Evolutionary conservation across 2,888 invertebrate species (phyloP).

Genomic region (Chymomyza caudatula): DNA sequence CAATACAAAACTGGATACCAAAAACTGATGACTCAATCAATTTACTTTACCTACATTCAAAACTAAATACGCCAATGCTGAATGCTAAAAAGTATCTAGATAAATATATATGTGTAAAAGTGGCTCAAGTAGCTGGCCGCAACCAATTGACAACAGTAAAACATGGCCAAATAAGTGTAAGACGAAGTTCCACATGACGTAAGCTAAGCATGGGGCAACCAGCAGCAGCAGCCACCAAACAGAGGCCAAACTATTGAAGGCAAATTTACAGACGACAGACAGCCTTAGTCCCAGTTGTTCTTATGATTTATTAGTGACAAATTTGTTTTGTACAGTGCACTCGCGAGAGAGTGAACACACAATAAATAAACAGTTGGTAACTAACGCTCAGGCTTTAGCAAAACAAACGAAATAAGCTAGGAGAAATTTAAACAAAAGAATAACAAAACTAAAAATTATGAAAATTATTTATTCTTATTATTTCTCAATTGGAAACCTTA

Average conservation of each 20-base stretch:
- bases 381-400: too few relatives aligned
- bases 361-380: not conserved
- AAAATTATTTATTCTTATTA: not conserved
- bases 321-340: too few relatives aligned
- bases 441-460: too few relatives aligned
- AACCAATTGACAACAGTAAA: constrained; percentile 65
- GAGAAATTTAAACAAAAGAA: too few relatives aligned
- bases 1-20: not conserved
- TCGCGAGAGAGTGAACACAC: too few relatives aligned
- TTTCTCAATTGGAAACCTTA: too few relatives aligned
- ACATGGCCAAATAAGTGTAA: constrained; percentile 55
- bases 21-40: constrained; percentile 54
- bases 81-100: not conserved
- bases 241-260: not conserved
- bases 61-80: not conserved
- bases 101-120: too few relatives aligned
- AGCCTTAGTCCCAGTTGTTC: constrained; percentile 28
- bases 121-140: constrained; percentile 20
- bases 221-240: constrained; percentile 16
- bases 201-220: constrained; percentile 50
- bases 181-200: constrained; percentile 49
- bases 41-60: constrained; percentile 58
- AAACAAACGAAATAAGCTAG: too few relatives aligned
- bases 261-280: constrained; percentile 4
- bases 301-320: constrained; percentile 56